Evolutionary conservation across 2,797 vertebrate species (phyloP), one percentile per base, ranked within the genome.

Genomic region (Dendrocincla tyrannina): DNA sequence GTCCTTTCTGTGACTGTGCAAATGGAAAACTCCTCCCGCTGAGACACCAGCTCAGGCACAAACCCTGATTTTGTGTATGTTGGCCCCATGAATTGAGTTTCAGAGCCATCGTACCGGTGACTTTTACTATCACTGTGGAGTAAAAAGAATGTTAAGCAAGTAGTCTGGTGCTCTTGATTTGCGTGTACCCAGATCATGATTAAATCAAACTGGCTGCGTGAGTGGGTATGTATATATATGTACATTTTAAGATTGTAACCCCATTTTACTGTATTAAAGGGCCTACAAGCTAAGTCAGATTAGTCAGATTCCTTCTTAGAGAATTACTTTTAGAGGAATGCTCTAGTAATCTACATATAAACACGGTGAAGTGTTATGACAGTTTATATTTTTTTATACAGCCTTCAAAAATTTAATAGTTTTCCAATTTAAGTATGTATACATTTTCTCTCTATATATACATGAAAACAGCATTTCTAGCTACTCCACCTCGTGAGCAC

Each of bases 401-500:
- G 47, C 41, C 76, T 95, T 76, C 92, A 93, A 75, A 85, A 93
- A 84, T 82, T 5, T 95, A 89, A 81, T 80, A 39, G 58, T 80
- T 88, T 94, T 91, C 79, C 77, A 5, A 95, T 97, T 95, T 95
- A 95, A 94, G 82, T 93, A 62, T 94, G 74, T 89, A 87, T 97
- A 82, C 39, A 68, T 91, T 55, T 5, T 87, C 33, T 50, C 14
- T 53, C 5, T 62, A 2, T 33, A 41, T 28, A 25, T 20, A 33
- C 5, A 67, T 46, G 44, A 56, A 91, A 67, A 85, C 23, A 74
- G 41, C 24, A 33, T 68, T 95, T 92, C 39, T 32, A 72, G 68
- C 94, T 58, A 52, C 87, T 95, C 60, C 89, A 91, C 82, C 69
- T 94, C 53, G 10, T 28, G 63, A 96, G 94, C 74, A 77, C 76